Evolutionary conservation across 2,797 vertebrate species (phyloP), one percentile per base, ranked within the genome.

Genomic region (Potorous gilbertii): DNA sequence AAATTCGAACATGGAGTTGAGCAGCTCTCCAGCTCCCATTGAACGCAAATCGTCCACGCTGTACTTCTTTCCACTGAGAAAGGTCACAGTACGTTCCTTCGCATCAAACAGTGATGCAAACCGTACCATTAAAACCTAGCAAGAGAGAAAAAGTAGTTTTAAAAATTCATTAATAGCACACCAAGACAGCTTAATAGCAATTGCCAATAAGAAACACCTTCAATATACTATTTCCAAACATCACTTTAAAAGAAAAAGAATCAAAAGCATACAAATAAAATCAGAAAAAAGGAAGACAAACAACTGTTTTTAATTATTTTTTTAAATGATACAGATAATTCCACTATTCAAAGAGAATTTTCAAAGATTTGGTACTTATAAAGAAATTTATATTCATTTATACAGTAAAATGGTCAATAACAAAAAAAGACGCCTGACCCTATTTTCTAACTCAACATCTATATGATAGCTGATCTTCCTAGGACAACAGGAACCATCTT

Each of bases 1-100:
- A 97, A 99, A 99, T 96, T 99, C 99, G 96, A 99, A 99, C 99
- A 99, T 99, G 57, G 99, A 99, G 98, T 99, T 99, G 96, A 99
- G 99, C 95, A 99, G 99, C 97, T 99, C 99, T 55, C 99, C 99
- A 24, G 99, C 99, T 91, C 99, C 99, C 98, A 99, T 99, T 0
- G 99, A 99, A 95, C 99, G 99, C 74, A 99, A 97, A 87, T 99
- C 99, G 97, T 99, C 99, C 55, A 99, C 98, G 62, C 99, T 99
- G 98, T 99, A 99, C 95, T 99, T 99, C 97, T 99, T 99, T 74
- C 99, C 99, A 91, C 99, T 99, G 96, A 99, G 99, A 98, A 99
- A 99, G 96, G 99, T 99, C 97, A 99, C 99, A 0, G 99, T 99
- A 94, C 99, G 99, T 40, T 99, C 99, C 8, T 99, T 99, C 93